These are phyloP conservation scores for Pheosia gnoma DNA, from an alignment of 2,888 invertebrate genomes.

Conservation along the genomic window DNA sequence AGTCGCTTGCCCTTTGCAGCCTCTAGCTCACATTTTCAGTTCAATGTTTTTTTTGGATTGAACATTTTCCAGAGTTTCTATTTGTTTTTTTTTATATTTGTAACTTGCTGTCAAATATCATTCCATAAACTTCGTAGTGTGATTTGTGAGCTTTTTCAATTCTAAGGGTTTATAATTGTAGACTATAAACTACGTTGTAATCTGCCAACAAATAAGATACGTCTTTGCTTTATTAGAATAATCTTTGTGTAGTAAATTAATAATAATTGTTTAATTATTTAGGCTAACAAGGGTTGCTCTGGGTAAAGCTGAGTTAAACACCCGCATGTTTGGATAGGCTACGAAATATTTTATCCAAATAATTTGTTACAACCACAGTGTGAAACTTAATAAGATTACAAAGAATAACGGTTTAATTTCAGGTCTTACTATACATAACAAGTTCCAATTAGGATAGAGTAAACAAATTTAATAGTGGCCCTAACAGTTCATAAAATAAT, in stretches of 20 bases:
- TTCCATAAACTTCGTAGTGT: too few species aligned
- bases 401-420: too few species aligned
- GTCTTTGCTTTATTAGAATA: neutral
- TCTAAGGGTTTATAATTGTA: too few species aligned
- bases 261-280: neutral
- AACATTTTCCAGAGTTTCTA: too few species aligned
- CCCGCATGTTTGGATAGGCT: neutral
- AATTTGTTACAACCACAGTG: neutral
- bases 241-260: neutral
- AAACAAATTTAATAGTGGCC: neutral
- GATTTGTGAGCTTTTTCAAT: too few species aligned
- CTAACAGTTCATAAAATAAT: slow-evolving; percentile 15
- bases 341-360: neutral
- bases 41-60: too few species aligned
- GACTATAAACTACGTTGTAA: too few species aligned
- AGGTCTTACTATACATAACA: too few species aligned
- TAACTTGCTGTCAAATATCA: too few species aligned
- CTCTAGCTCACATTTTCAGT: neutral
- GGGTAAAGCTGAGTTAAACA: neutral
- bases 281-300: neutral
- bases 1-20: slow-evolving; percentile 15
- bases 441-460: too few species aligned
- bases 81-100: too few species aligned
- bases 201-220: neutral
- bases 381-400: neutral